Percentiles rank a stretch among this genome's conserved stretches.
phyloP scores from a whole-genome alignment of 2,113 vertebrate genomes.

The Marmota monax region DNA sequence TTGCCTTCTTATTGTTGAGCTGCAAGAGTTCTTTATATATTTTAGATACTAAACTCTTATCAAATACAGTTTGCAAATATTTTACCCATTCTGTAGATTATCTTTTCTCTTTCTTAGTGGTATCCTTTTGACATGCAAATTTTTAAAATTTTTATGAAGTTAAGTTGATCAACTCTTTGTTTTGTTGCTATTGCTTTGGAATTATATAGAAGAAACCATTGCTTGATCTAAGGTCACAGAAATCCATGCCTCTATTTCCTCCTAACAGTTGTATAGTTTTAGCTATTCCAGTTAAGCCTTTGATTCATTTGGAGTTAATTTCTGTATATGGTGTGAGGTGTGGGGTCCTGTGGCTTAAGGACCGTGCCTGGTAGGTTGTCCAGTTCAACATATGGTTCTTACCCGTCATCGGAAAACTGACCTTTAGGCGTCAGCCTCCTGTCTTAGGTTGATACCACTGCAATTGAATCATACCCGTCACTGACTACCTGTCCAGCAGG shows the following conservation, averaged over 20 bases:
- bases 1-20: background rate
- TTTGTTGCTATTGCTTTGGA: background rate
- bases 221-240: background rate
- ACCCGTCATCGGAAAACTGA: too few species aligned
- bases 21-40: background rate
- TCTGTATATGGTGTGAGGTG: background rate
- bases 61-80: background rate
- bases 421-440: too few species aligned
- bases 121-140: background rate
- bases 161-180: background rate
- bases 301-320: background rate
- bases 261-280: background rate
- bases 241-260: background rate
- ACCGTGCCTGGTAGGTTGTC: too few species aligned
- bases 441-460: too few species aligned
- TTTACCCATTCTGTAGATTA: background rate
- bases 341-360: too few species aligned
- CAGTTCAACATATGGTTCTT: too few species aligned
- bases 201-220: background rate
- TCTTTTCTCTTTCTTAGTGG: background rate
- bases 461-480: too few species aligned
- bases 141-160: background rate
- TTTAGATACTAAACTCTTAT: background rate
- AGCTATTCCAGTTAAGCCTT: background rate
- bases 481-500: too few species aligned